A percentile compares a stretch with the other conserved stretches of the same genome.
These are phyloP conservation scores for Micrastur ruficollis DNA, from an alignment of 2,797 vertebrate genomes.

Conservation along the genomic window DNA sequence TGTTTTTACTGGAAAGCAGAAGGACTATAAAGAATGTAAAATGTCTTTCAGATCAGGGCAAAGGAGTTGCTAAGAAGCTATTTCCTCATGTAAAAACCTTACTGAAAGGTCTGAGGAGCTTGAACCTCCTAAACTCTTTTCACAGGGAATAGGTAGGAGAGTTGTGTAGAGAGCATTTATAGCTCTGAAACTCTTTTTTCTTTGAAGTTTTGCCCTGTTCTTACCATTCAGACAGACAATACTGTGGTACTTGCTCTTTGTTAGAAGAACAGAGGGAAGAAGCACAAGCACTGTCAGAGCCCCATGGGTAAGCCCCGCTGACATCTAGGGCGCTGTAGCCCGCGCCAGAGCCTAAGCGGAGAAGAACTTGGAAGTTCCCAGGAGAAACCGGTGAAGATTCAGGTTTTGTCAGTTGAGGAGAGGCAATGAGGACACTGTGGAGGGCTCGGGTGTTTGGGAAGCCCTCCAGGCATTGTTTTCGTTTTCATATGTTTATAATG, in stretches of 20 bases:
- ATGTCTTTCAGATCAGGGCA: background rate
- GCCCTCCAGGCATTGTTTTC: slow-evolving; percentile 17
- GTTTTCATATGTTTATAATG: background rate
- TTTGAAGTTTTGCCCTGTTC: slow-evolving; percentile 11
- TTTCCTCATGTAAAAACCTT: slow-evolving; percentile 4
- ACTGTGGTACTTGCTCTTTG: background rate
- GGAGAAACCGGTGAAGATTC: background rate
- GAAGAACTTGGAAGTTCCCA: background rate
- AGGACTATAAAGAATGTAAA: slow-evolving; percentile 39
- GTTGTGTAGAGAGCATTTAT: background rate
- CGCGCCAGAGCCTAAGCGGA: background rate
- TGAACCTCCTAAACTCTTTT: background rate
- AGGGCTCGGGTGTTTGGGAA: background rate
- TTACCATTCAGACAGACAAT: background rate
- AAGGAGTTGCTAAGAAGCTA: background rate
- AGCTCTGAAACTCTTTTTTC: background rate
- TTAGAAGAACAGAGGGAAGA: background rate
- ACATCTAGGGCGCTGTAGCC: background rate
- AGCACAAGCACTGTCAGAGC: background rate
- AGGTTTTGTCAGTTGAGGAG: background rate
- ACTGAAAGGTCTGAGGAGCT: background rate
- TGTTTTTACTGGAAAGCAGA: slow-evolving; percentile 50
- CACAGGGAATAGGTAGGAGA: background rate
- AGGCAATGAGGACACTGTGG: background rate
- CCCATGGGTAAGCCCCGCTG: background rate